A percentile compares a stretch with the other conserved stretches of the same genome.
Evolutionary conservation across 2,888 invertebrate genomes (phyloP).

Genomic region (Cephus runcator): DNA sequence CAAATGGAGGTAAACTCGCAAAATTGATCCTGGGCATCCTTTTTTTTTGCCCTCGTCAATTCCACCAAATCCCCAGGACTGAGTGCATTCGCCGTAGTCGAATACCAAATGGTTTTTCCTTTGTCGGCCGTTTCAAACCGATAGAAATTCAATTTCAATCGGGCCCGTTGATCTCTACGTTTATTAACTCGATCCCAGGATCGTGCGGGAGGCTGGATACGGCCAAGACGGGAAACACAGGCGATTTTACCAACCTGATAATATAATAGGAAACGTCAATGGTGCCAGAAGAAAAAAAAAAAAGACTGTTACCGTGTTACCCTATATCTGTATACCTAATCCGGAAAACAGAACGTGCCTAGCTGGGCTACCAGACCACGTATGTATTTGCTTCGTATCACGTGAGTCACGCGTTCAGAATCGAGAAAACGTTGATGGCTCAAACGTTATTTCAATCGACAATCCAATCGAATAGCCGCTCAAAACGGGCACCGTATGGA

Average conservation of each 20-base stretch:
- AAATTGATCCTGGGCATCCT: not conserved
- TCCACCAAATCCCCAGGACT: not conserved
- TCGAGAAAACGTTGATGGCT: not conserved
- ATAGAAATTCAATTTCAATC: not conserved
- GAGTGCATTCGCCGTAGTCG: not conserved
- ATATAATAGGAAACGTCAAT: not conserved
- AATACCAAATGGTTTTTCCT: not conserved
- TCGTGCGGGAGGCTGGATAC: not conserved
- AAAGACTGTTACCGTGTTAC: not conserved
- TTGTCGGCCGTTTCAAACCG: not conserved
- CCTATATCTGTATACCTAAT: not conserved
- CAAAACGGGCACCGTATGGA: not conserved
- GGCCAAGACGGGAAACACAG: not conserved
- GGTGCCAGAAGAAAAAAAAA: not conserved
- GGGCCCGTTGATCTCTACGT: not conserved
- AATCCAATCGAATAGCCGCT: not conserved
- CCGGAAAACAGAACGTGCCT: not conserved
- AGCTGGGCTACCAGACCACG: not conserved
- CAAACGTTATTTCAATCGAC: not conserved
- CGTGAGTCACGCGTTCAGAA: not conserved
- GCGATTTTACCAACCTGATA: not conserved
- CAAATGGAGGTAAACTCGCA: not conserved
- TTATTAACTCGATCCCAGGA: not conserved
- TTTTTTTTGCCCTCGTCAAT: not conserved
- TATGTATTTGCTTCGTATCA: not conserved